Base-by-base conservation (phyloP, 2,888 invertebrate genomes). In the Theristus sp. region DNA sequence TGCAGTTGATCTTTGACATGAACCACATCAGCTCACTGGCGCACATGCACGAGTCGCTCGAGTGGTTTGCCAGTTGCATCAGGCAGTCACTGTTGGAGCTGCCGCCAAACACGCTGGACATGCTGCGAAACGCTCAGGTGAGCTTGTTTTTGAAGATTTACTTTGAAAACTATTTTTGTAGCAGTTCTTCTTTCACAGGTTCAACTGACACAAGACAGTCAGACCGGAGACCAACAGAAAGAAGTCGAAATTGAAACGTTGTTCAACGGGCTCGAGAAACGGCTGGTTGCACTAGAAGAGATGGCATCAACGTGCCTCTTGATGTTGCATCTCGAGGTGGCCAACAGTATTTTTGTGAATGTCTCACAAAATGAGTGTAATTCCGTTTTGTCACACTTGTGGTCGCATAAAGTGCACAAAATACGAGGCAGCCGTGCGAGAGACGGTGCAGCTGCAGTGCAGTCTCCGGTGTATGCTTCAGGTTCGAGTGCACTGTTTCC, bases 261-360 rank as follows among this genome's bases (percentile, higher is more conserved):
- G 2, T 61, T 63, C n/a, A 60, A 60, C 0, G 70, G 68, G 0
- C 66, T 72, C 54, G 68, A 68, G 56, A 63, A 66, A n/a, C 66
- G 67, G 49, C 66, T 73, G 29, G 49, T 58, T 6, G 63, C 65
- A 20, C 62, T 72, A 30, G 72, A 89, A 72, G 88, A 89, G 69
- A 80, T 91, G 60, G 84, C 89, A 0, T 87, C 90, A 71, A 89
- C 87, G 60, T 91, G 91, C 71, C 80, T 94, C 62, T 78, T 96
- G 53, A 84, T 94, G 62, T 78, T 94, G 60, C 93, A 94, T 79
- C 80, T 94, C 67, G 94, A 96, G 81, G 87, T 88, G n/a, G n/a
- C n/a, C n/a, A n/a, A n/a, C n/a, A n/a, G n/a, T n/a, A n/a, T n/a
- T n/a, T n/a, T n/a, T n/a, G n/a, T n/a, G n/a, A n/a, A n/a, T n/a